Conservation (phyloP, 1,140 invertebrate genomes). For the Sitophilus oryzae region DNA sequence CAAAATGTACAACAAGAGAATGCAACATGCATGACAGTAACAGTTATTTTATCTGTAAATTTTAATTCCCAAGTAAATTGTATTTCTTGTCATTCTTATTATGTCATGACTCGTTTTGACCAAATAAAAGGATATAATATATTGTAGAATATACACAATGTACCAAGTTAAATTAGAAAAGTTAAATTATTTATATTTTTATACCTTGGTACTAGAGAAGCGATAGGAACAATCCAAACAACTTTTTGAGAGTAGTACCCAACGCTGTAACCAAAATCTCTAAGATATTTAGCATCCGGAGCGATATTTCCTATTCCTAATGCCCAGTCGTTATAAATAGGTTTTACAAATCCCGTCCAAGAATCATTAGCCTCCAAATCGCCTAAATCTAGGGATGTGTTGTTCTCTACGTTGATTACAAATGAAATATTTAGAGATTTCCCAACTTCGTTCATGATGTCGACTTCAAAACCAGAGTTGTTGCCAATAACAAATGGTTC, state of each 20-base stretch:
- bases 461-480: conserved; percentile 6
- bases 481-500: conserved; percentile 14
- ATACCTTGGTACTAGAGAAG: conserved; percentile 13
- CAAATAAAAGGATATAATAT: no score
- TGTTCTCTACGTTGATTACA: neutral
- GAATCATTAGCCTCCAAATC: neutral
- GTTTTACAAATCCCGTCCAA: conserved; percentile 17
- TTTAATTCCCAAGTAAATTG: no score
- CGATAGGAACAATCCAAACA: conserved; percentile 12
- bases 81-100: no score
- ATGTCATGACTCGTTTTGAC: no score
- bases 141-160: no score
- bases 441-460: conserved; percentile 7
- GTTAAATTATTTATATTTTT: no score
- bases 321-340: conserved; percentile 7
- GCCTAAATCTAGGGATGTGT: conserved; percentile 1
- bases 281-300: neutral
- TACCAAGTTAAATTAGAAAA: no score
- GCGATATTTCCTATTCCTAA: conserved; percentile 16
- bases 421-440: conserved; percentile 10
- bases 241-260: conserved; percentile 4
- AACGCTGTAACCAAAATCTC: conserved; percentile 12
- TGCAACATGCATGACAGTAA: no score
- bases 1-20: no score
- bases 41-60: no score